A percentile compares a stretch with the other conserved stretches of the same genome.
phyloP scores from a whole-genome alignment of 2,888 invertebrate species.

The Deilephila porcellus region DNA sequence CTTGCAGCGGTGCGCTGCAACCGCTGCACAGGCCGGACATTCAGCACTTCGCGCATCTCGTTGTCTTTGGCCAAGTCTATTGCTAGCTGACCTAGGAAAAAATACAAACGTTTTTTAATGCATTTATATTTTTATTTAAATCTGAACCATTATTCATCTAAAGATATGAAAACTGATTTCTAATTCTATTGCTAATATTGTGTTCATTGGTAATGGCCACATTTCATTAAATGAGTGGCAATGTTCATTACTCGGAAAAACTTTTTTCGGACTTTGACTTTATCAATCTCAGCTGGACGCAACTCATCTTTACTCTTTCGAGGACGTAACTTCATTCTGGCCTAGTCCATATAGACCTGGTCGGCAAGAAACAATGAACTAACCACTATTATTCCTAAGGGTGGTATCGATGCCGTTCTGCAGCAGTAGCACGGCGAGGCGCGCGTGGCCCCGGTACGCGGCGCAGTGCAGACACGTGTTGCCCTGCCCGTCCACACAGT shows the following conservation, averaged over 20 bases:
- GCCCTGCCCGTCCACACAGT: conserved; percentile 86
- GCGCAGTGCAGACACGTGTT: conserved; percentile 88
- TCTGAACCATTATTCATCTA: too few relatives aligned
- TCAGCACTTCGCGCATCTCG: conserved; percentile 87
- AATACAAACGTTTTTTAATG: not conserved
- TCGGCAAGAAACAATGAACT: conserved; percentile 30
- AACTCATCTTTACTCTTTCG: too few relatives aligned
- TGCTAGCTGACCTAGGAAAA: conserved; percentile 83
- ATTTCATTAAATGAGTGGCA: too few relatives aligned
- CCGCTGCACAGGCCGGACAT: conserved; percentile 86
- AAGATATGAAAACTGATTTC: too few relatives aligned
- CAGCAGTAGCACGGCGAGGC: conserved; percentile 86
- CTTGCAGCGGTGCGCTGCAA: conserved; percentile 84
- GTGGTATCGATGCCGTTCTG: conserved; percentile 88
- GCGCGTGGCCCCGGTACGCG: conserved; percentile 86
- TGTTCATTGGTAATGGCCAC: too few relatives aligned
- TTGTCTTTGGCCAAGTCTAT: conserved; percentile 85
- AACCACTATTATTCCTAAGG: conserved; percentile 86
- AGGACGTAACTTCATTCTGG: too few relatives aligned
- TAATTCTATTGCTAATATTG: too few relatives aligned
- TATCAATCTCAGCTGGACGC: too few relatives aligned
- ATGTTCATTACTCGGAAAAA: too few relatives aligned
- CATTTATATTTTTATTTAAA: too few relatives aligned
- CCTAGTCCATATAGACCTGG: too few relatives aligned
- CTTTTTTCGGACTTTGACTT: too few relatives aligned